Conservation (phyloP, 1,140 invertebrate genomes). For the Lethrus apterus region DNA sequence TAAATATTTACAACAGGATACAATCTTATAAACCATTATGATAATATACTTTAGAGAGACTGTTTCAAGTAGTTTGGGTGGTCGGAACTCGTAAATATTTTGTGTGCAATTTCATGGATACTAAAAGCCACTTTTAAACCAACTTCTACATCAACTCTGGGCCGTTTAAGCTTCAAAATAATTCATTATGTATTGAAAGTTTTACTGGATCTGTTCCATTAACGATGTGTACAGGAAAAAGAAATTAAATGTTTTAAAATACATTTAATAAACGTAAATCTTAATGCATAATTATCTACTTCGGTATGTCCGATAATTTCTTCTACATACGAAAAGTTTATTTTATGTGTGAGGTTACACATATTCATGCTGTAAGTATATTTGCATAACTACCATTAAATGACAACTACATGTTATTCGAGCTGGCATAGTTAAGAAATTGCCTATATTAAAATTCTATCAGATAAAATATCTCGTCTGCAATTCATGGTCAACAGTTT, state of each 20-base stretch:
- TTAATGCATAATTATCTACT: not conserved
- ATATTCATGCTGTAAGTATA: conserved; percentile 14
- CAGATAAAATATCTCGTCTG: conserved; percentile 17
- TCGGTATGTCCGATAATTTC: not conserved
- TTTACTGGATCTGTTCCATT: too few relatives aligned
- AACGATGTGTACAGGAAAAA: too few relatives aligned
- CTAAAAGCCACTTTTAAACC: too few relatives aligned
- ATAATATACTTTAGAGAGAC: not conserved
- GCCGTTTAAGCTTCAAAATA: too few relatives aligned
- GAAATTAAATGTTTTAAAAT: too few relatives aligned
- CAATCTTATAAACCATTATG: not conserved
- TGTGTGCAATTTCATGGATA: not conserved
- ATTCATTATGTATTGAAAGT: too few relatives aligned
- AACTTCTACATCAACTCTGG: too few relatives aligned
- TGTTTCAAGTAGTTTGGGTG: not conserved
- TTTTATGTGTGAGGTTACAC: not conserved
- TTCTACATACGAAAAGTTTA: not conserved
- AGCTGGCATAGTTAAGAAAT: conserved; percentile 11
- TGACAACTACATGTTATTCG: conserved; percentile 19
- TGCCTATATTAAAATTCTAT: conserved; percentile 19
- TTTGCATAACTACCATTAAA: conserved; percentile 21
- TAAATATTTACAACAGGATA: too few relatives aligned
- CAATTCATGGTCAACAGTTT: too few relatives aligned
- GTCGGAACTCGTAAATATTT: not conserved
- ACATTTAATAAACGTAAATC: too few relatives aligned